Percentiles rank a stretch among this genome's conserved stretches.
Conservation (phyloP, 2,888 invertebrate genomes). For the Achlya flavicornis region DNA sequence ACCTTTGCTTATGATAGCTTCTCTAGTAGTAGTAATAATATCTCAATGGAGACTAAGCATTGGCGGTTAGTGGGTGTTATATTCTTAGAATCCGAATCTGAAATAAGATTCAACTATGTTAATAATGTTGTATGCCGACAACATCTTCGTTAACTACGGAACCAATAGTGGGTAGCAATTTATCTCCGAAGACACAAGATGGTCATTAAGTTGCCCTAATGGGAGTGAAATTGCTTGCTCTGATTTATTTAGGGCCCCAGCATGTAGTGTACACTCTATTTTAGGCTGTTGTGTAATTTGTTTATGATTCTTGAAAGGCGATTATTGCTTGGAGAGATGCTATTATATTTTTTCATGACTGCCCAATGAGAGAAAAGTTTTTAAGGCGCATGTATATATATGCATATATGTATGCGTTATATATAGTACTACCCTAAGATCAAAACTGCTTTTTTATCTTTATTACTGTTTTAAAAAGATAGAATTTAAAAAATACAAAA, state of each 20-base stretch:
- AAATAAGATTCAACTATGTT: background rate
- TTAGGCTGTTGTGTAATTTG: background rate
- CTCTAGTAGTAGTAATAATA: too few species aligned
- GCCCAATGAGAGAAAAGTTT: too few species aligned
- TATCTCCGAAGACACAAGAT: constrained; percentile 28
- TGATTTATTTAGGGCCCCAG: constrained; percentile 51
- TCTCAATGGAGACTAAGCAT: too few species aligned
- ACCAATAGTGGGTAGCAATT: constrained; percentile 11
- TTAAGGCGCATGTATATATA: too few species aligned
- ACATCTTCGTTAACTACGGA: constrained; percentile 9
- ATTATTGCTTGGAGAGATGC: too few species aligned
- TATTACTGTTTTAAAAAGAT: too few species aligned
- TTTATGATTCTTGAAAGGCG: background rate
- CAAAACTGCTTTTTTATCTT: too few species aligned
- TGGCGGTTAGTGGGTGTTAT: background rate
- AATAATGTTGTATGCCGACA: background rate
- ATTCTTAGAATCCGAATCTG: background rate
- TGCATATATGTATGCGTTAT: too few species aligned
- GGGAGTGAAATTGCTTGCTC: constrained; percentile 51
- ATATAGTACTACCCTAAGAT: too few species aligned
- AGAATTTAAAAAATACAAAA: too few species aligned
- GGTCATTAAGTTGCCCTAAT: constrained; percentile 42
- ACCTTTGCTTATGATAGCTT: too few species aligned
- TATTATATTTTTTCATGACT: too few species aligned
- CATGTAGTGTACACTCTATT: constrained; percentile 13